Evolutionary conservation across 2,797 vertebrate species (phyloP), one percentile per base, ranked within the genome.

Genomic region (Phrynocephalus forsythii): DNA sequence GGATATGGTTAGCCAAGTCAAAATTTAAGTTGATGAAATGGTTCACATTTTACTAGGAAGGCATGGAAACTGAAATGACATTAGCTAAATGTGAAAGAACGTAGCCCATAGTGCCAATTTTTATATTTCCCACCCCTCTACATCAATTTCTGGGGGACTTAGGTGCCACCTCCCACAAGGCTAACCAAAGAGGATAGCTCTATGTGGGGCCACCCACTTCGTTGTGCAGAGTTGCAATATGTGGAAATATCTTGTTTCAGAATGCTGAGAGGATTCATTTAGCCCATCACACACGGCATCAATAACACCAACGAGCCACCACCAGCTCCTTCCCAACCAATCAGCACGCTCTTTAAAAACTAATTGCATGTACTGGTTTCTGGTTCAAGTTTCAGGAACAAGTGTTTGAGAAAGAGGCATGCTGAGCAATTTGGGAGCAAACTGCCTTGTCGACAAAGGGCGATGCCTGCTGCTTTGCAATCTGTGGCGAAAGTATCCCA

Each of bases 121-220:
- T 81, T 75, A 60, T 52, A 8, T 26, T 24, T 33, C 63, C 38
- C 66, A 30, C 13, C 85, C 93, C 90, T 79, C 91, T 85, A 83
- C 63, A 73, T 73, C 69, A 81, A 48, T 48, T 73, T 28, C 15
- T 48, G 56, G 22, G 3, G 26, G 66, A 48, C 52, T 20, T 26
- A n/a, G 48, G 96, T 95, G 94, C 90, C 92, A 91, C 63, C 93
- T 95, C 93, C 93, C 92, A 90, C 95, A 95, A 95, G 95, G 13
- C 52, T 56, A 56, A 56, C 88, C 82, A 95, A 92, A 91, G 87
- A 94, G 95, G 95, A 92, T 88, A 94, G 90, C 77, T 91, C 95
- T 94, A 94, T 89, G 84, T 92, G 86, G 82, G 93, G 92, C 97
- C 96, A 97, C 96, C 96, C 96, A 97, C 95, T 87, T 83, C 68